Evolutionary conservation across 2,797 vertebrate species (phyloP).

Genomic region (Labroides dimidiatus): DNA sequence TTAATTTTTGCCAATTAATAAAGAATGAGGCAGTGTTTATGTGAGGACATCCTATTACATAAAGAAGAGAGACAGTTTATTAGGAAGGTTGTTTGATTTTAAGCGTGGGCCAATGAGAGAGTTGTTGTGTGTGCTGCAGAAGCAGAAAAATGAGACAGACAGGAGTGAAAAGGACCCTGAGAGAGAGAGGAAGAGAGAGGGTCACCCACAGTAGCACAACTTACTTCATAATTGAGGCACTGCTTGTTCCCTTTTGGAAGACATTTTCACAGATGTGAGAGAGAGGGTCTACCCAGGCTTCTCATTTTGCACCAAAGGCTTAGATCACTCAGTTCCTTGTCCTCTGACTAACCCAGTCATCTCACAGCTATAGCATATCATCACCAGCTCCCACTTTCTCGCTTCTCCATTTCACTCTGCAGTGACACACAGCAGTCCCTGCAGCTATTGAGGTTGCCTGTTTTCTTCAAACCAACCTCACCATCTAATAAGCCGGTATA

Average conservation of each 20-base stretch:
- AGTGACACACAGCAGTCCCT: conserved; percentile 42
- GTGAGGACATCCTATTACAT: background rate
- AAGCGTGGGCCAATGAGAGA: background rate
- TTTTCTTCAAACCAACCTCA: conserved; percentile 48
- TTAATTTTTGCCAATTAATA: background rate
- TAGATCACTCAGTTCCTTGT: conserved; percentile 25
- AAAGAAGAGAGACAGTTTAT: background rate
- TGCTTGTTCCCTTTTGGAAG: conserved; percentile 18
- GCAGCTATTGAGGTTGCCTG: conserved; percentile 45
- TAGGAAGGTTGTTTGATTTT: background rate
- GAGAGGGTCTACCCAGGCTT: conserved; percentile 44
- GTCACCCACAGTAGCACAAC: conserved; percentile 9
- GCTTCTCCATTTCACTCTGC: conserved; percentile 38
- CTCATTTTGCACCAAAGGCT: conserved; percentile 43
- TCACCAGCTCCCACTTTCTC: conserved; percentile 35
- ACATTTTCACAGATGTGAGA: conserved; percentile 40
- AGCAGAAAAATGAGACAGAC: conserved; percentile 16
- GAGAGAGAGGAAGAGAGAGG: background rate
- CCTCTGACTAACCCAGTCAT: conserved; percentile 27
- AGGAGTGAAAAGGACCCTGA: conserved; percentile 9
- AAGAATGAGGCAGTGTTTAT: conserved; percentile 7
- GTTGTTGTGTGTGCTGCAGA: conserved; percentile 8
- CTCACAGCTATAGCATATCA: conserved; percentile 55
- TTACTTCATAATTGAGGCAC: conserved; percentile 29
- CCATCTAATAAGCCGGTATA: conserved; percentile 34